Evolutionary conservation across 2,888 invertebrate species (phyloP), one percentile per base, ranked within the genome.

Genomic region (Volucella bombylans): DNA sequence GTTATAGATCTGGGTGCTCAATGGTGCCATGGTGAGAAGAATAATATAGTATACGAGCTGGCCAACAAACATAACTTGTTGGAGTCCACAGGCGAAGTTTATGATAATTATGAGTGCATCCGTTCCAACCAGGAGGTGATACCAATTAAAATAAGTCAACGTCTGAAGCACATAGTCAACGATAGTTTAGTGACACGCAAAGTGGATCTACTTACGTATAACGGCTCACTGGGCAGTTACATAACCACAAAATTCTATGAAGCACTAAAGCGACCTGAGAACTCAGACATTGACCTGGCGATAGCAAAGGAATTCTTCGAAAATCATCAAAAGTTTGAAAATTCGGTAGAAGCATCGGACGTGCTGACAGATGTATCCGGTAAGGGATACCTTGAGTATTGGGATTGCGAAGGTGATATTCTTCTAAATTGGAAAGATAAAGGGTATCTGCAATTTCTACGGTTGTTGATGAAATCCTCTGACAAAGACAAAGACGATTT

Each of bases 381-480:
- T 0, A 92, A 92, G 80, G 94, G 95, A 0, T 92, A 94, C 61
- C 90, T 93, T 0, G 94, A 95, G 86, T 95, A 94, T 88, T 93
- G 94, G 93, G 92, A 92, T 1, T 96, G 96, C 89, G 94, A 95
- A 31, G 97, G 97, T 3, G 94, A 96, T 89, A 92, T 92, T 52
- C 90, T 95, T 87, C 91, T 96, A 0, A 94, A 95, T 89, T 97
- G 96, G 97, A 96, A 95, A 88, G 93, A 94, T 71, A 94, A 93
- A 82, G 96, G 96, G 1, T 97, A 94, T 88, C 92, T 93, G 86
- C 95, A 93, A 45, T 91, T 97, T 82, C 90, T 97, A 67, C 94
- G 95, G 88, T 90, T 96, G 65, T 92, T 97, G 85, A 92, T 94
- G 93, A 88, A 87, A 39, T 88, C 88, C 12, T 78, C 86, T 1